Evolutionary conservation across 2,113 vertebrate species (phyloP).

Genomic region (Muscicapa adusta): DNA sequence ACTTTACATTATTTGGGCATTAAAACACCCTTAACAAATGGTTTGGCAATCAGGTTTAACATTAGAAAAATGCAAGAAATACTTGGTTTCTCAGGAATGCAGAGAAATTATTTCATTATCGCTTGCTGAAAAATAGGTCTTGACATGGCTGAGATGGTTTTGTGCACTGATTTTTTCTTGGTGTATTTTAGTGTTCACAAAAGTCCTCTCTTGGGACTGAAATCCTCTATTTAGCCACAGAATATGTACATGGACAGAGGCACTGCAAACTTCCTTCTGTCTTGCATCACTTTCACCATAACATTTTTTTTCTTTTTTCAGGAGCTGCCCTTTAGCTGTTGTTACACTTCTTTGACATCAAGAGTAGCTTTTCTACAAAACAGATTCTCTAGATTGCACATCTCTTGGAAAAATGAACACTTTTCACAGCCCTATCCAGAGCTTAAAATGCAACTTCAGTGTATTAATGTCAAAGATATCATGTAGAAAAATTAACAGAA

Average conservation of each 20-base stretch:
- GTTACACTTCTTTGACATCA: not conserved
- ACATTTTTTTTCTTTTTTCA: not conserved
- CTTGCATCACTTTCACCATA: not conserved
- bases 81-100: accelerated
- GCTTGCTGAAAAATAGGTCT: not conserved
- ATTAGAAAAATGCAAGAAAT: not conserved
- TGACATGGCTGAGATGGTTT: not conserved
- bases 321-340: not conserved
- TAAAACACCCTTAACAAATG: not conserved
- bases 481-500: not conserved
- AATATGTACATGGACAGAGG: not conserved
- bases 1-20: not conserved
- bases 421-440: not conserved
- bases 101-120: not conserved
- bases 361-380: not conserved
- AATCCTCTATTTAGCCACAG: not conserved
- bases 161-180: not conserved
- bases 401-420: not conserved
- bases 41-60: not conserved
- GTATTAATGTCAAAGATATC: not conserved
- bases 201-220: not conserved
- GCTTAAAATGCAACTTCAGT: not conserved
- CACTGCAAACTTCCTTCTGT: not conserved
- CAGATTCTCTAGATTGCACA: not conserved
- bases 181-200: not conserved